Conservation (phyloP, 2,113 vertebrate species). For the Parus major region DNA sequence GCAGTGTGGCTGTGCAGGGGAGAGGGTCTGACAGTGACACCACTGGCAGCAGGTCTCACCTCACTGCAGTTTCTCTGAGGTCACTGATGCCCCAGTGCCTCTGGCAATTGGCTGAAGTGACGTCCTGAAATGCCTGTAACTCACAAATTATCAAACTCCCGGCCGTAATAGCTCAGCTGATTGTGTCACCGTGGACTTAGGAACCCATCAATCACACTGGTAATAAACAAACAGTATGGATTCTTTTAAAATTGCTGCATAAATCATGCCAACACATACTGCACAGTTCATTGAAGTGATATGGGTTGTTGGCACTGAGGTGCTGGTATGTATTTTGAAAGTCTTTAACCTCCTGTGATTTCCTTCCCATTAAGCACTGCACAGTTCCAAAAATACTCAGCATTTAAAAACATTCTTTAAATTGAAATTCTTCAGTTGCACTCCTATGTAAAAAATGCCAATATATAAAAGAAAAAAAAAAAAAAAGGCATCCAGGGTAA, state of each 20-base stretch:
- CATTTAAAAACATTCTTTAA: background rate
- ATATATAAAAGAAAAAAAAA: background rate
- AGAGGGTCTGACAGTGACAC: background rate
- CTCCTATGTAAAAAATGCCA: background rate
- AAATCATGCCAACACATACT: conserved; percentile 33
- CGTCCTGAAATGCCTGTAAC: background rate
- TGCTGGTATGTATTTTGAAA: conserved; percentile 24
- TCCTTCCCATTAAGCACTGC: conserved; percentile 5
- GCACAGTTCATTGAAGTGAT: conserved; percentile 29
- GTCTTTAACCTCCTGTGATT: conserved; percentile 27
- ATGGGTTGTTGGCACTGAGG: conserved; percentile 13
- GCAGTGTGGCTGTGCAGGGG: background rate
- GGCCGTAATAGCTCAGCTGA: conserved; percentile 11
- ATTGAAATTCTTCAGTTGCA: background rate
- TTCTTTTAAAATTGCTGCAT: conserved; percentile 44
- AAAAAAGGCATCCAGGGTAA: background rate
- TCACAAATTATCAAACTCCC: conserved; percentile 27
- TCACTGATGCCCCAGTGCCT: background rate
- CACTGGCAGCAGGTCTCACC: rapidly evolving
- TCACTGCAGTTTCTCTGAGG: rapidly evolving
- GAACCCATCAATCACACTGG: conserved; percentile 41
- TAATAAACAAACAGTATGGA: conserved; percentile 55
- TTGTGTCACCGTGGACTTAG: background rate
- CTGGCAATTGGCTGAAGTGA: background rate
- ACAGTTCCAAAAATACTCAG: background rate